Percentiles rank a stretch among this genome's conserved stretches.
Conservation (phyloP, 2,888 invertebrate genomes). For the Gymnocheta viridis region DNA sequence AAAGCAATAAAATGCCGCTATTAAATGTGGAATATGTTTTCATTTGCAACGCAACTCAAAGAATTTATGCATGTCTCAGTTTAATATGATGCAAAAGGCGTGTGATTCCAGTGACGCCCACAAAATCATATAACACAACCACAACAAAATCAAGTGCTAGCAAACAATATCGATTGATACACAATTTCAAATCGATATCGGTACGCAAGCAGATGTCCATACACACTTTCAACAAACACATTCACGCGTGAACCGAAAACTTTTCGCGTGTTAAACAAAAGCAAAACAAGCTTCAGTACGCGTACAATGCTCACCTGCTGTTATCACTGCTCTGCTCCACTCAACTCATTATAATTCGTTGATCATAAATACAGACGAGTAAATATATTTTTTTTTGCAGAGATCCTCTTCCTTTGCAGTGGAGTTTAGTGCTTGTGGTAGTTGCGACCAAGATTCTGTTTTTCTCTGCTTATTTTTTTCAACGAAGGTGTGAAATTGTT, state of each 20-base stretch:
- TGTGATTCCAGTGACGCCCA: conserved; percentile 71
- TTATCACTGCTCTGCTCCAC: conserved; percentile 31
- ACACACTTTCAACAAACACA: conserved; percentile 4
- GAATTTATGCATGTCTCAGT: conserved; percentile 55
- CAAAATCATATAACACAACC: conserved; percentile 35
- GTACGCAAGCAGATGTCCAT: conserved; percentile 53
- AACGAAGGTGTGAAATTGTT: conserved; percentile 80
- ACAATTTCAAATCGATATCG: conserved; percentile 53
- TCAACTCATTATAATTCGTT: conserved; percentile 56
- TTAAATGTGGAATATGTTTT: conserved; percentile 64
- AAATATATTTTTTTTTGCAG: conserved; percentile 25
- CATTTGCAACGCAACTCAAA: conserved; percentile 44
- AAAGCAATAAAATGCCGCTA: conserved; percentile 42
- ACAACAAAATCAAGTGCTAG: not conserved
- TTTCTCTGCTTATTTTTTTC: not conserved
- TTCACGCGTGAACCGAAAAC: not conserved
- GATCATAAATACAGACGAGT: conserved; percentile 19
- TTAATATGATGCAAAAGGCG: conserved; percentile 71
- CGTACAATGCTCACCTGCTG: conserved; percentile 56
- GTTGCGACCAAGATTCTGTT: not conserved
- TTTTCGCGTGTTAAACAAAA: not conserved
- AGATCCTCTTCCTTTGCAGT: not conserved
- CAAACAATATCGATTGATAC: conserved; percentile 42
- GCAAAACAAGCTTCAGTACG: not conserved
- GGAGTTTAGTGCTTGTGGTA: not conserved